Base-by-base conservation (phyloP, 2,888 invertebrate genomes). In the Marronus borbonicus region DNA sequence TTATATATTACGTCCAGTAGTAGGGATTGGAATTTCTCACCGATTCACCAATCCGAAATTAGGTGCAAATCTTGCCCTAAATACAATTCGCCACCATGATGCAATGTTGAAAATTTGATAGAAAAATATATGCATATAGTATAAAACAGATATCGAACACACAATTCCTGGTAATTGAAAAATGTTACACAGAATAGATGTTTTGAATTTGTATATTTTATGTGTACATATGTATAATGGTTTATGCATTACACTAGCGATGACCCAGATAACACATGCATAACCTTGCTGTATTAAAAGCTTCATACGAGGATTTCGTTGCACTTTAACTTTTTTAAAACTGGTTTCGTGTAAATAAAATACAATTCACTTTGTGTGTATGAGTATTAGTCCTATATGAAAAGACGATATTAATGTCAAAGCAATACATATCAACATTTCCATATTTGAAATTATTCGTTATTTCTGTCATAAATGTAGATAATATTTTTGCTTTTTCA, bases 241-340 rank as follows among this genome's bases (percentile, higher is more conserved):
- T 24, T 5, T 36, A 20, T 58, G 55, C 55, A 58, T 58, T 58
- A 58, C 20, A 60, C 60, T 0, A 12, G 39, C 39, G 17, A 36
- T 20, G 20, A 58, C 55, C 55, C 8, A 58, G 55, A 58, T 58
- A 58, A 8, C 5, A 10, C 55, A 58, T 58, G 7, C 55, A 58
- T 58, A 58, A 58, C 55, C 55, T 20, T 58, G 20, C 20, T 20
- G 55, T 17, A 8, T 58, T 8, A 58, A 58, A 58, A 58, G 55
- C n/a, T 58, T 17, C 20, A 24, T 17, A 17, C 17, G 20, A n/a
- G 55, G 7, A 58, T 7, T 5, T 8, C n/a, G 55, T 58, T 58
- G 55, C 55, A 24, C n/a, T 58, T 20, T 58, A 20, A 8, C 55
- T 58, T 20, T 58, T 58, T 8, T 17, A 24, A 20, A 58, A 58